phyloP scores from a whole-genome alignment of 2,888 invertebrate species.

The Drosophila multiciliata region DNA sequence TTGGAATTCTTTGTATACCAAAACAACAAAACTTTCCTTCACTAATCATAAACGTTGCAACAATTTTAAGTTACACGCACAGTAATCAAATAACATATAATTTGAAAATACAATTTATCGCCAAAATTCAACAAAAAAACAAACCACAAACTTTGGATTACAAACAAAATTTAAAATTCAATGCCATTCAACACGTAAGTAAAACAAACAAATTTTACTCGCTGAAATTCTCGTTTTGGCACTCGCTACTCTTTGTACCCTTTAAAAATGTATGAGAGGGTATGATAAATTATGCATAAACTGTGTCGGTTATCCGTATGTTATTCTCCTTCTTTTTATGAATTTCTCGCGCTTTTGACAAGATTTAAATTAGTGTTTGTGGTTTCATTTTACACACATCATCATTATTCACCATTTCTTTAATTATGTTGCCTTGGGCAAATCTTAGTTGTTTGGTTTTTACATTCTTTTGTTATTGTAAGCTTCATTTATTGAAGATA shows the following conservation, averaged over 20 bases:
- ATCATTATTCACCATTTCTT: not conserved
- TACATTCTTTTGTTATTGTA: not conserved
- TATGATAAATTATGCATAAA: not conserved
- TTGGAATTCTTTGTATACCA: constrained; percentile 15
- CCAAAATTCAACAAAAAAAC: constrained; percentile 20
- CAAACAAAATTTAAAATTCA: constrained; percentile 37
- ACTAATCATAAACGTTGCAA: constrained; percentile 2
- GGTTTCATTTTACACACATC: not conserved
- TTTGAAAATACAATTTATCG: constrained; percentile 27
- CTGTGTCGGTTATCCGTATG: not conserved
- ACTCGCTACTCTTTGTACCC: constrained; percentile 20
- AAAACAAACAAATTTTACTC: constrained; percentile 24
- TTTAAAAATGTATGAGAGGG: not conserved
- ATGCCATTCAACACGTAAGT: constrained; percentile 50
- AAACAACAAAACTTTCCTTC: constrained; percentile 26
- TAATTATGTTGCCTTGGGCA: not conserved
- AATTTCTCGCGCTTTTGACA: not conserved
- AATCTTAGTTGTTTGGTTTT: not conserved
- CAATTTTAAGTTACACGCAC: constrained; percentile 3
- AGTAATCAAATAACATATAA: constrained; percentile 19
- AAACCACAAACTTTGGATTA: constrained; percentile 41
- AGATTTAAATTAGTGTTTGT: not conserved
- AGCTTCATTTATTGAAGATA: not conserved
- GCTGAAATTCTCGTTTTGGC: not conserved
- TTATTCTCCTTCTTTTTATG: not conserved